Conservation (phyloP, 2,888 invertebrate genomes). For the Oxytorus armatus region DNA sequence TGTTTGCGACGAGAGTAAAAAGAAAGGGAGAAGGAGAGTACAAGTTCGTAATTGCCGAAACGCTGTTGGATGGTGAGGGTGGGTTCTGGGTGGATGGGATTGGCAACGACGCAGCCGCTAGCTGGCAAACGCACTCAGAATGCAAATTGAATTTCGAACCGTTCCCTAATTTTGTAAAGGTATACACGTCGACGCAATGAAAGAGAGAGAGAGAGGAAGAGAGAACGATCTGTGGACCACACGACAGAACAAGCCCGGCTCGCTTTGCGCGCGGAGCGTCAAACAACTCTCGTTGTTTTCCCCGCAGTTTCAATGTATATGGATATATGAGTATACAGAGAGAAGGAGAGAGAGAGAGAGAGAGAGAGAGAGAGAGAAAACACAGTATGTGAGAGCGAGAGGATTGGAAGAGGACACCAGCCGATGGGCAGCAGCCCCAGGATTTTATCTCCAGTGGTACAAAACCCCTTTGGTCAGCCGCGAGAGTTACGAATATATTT, state of each 20-base stretch:
- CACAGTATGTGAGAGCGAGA: neutral
- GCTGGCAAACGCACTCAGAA: conserved; percentile 66
- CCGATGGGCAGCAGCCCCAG: neutral
- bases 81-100: conserved; percentile 1
- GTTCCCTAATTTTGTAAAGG: conserved; percentile 65
- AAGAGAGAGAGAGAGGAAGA: conserved; percentile 35
- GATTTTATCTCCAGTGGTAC: conserved; percentile 6
- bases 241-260: neutral
- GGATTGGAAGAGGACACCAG: neutral
- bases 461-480: conserved; percentile 13
- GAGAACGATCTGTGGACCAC: conserved; percentile 12
- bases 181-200: conserved; percentile 63
- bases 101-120: conserved; percentile 18
- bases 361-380: neutral
- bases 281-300: neutral
- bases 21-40: conserved; percentile 29
- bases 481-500: neutral
- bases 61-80: conserved; percentile 32
- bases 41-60: conserved; percentile 67
- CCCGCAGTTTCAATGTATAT: neutral
- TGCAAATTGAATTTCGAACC: conserved; percentile 68
- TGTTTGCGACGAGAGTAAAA: neutral
- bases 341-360: conserved; percentile 1
- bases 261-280: neutral
- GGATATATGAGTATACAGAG: too few relatives aligned